A percentile compares a stretch with the other conserved stretches of the same genome.
Conservation (phyloP, 2,797 vertebrate species). For the Anomalospiza imberbis region DNA sequence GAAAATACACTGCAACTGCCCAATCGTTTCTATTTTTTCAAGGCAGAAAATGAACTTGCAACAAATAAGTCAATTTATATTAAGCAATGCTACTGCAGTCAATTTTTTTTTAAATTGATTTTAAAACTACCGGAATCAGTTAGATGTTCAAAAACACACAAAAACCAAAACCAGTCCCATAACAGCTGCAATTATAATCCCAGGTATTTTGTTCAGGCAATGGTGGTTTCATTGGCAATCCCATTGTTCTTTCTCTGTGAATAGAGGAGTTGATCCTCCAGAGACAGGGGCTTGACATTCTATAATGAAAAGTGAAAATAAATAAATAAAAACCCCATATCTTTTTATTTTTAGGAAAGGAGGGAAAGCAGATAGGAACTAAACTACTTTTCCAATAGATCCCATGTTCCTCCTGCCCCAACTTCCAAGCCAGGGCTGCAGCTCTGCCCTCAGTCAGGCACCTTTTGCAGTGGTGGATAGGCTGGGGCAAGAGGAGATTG, state of each 20-base stretch:
- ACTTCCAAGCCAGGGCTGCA: neutral
- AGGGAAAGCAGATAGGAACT: neutral
- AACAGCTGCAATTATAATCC: neutral
- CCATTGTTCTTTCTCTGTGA: neutral
- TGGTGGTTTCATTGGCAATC: neutral
- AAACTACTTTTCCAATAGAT: neutral
- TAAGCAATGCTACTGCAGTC: neutral
- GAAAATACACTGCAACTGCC: neutral
- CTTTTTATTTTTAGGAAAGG: neutral
- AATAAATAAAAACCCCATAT: neutral
- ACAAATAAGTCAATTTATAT: neutral
- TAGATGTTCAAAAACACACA: neutral
- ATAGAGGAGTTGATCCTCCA: neutral
- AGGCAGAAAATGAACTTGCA: neutral
- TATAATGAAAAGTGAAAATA: neutral
- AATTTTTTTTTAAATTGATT: neutral
- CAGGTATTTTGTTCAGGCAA: neutral
- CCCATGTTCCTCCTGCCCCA: neutral
- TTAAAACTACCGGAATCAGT: neutral
- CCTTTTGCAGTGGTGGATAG: neutral
- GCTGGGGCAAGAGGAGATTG: neutral
- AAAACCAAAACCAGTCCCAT: neutral
- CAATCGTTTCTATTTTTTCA: neutral
- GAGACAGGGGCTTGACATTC: neutral
- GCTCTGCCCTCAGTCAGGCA: neutral